Evolutionary conservation across 2,113 vertebrate species (phyloP), one percentile per base, ranked within the genome.

Genomic region (Poecile atricapillus): DNA sequence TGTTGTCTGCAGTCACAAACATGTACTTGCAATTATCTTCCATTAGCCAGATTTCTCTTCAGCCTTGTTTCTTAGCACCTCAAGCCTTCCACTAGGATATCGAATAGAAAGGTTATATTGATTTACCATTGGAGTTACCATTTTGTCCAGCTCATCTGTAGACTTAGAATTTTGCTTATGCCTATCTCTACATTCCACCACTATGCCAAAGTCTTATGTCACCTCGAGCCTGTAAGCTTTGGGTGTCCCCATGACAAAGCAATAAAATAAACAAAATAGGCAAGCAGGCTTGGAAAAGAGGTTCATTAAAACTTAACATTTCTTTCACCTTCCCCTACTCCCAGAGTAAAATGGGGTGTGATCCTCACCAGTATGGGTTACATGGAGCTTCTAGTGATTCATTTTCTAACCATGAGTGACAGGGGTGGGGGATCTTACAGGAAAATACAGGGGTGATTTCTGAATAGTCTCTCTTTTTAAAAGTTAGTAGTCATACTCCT

Each of bases 131-230:
- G 4, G 25, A 67, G 65, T 71, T 71, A 50, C 8, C 39, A 39
- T 75, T 79, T 55, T 49, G 7, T 71, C n/a, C 28, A 70, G 37
- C 11, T n/a, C n/a, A 71, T 12, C 15, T 41, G 9, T 20, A 65
- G 81, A 52, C 17, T 56, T 23, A 6, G 3, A 52, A 11, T 41
- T 58, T 20, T 59, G 62, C 1, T 0, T 9, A 19, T 33, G 55
- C 12, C 24, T 11, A 52, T 7, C 37, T 58, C 50, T 60, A 23
- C 21, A 10, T 43, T 82, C 30, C 21, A 63, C n/a, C 37, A 49
- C 10, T 13, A 46, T 2, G 16, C 12, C 31, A 7, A 70, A 86
- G 11, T 8, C 33, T 46, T 37, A 6, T 0, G 4, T 12, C 17
- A 64, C 33, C 15, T 83, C 12, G 3, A 89, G 43, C 4, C 43